These are phyloP conservation scores for Morpho achilles DNA, from an alignment of 2,888 invertebrate species.

Conservation along the genomic window DNA sequence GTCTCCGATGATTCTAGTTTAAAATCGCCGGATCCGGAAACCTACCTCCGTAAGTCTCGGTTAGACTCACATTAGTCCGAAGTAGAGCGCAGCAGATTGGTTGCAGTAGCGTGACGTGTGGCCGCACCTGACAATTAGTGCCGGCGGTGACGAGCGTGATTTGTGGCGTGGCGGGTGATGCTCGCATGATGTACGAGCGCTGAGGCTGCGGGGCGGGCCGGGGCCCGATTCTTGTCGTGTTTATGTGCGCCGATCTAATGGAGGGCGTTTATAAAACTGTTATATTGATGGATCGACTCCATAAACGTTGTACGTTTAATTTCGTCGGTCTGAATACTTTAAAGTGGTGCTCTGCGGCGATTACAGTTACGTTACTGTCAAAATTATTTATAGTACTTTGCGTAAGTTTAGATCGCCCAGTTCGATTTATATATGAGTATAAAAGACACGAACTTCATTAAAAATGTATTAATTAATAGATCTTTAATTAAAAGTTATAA, in stretches of 20 bases:
- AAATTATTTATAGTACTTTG: too few relatives aligned
- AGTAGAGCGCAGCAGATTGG: not conserved
- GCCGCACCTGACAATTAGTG: slow-evolving; percentile 8
- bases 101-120: not conserved
- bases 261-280: slow-evolving; percentile 4
- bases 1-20: too few relatives aligned
- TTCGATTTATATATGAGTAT: too few relatives aligned
- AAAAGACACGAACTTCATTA: too few relatives aligned
- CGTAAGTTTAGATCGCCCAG: too few relatives aligned
- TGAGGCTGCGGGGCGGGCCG: not conserved
- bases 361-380: too few relatives aligned
- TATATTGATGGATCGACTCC: not conserved
- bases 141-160: slow-evolving; percentile 1
- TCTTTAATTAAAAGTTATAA: too few relatives aligned
- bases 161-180: slow-evolving; percentile 1
- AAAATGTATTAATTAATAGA: too few relatives aligned
- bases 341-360: not conserved
- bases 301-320: too few relatives aligned
- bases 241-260: not conserved
- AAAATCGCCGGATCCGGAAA: too few relatives aligned
- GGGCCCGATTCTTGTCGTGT: not conserved
- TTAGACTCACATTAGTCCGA: not conserved
- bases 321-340: not conserved
- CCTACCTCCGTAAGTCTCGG: too few relatives aligned
- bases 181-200: slow-evolving; percentile 5